These are phyloP conservation scores for Trachythela sp. DNA, from an alignment of 64 coral and sea anemone genomes.

Conservation along the genomic window DNA sequence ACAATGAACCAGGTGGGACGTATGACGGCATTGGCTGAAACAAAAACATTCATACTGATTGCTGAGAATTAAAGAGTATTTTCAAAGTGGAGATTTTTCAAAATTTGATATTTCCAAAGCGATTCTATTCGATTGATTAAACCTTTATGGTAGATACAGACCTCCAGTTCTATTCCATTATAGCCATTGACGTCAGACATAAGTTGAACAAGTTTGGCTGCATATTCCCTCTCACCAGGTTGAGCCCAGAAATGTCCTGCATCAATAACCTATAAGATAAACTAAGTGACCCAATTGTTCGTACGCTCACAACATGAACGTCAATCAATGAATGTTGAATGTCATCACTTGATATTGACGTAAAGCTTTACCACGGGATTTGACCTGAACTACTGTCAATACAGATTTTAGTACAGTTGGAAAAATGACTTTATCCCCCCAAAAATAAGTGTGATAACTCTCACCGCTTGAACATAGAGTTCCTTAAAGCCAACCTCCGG, in stretches of 20 bases:
- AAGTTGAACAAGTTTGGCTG: conserved; percentile 41
- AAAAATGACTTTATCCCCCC: too few species aligned
- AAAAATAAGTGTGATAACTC: neutral
- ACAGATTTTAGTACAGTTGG: too few species aligned
- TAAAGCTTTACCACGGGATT: neutral
- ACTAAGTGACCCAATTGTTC: neutral
- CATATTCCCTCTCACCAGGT: conserved; percentile 63
- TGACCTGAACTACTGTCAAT: too few species aligned
- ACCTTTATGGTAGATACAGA: too few species aligned
- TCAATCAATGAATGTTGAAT: too few species aligned
- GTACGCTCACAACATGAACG: too few species aligned
- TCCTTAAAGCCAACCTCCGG: conserved; percentile 53
- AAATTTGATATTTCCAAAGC: too few species aligned
- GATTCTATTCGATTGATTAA: too few species aligned
- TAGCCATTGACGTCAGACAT: conserved; percentile 51
- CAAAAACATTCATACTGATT: too few species aligned
- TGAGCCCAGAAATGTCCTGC: conserved; percentile 94
- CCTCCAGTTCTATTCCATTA: conserved; percentile 42
- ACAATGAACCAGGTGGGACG: conserved; percentile 44
- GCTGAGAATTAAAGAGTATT: neutral
- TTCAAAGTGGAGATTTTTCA: conserved; percentile 2
- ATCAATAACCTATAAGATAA: conserved; percentile 59
- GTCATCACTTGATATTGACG: too few species aligned
- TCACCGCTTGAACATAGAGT: conserved; percentile 41
- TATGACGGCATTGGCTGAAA: conserved; percentile 15